Percentiles rank a stretch among this genome's conserved stretches.
Evolutionary conservation across 1,140 invertebrate genomes (phyloP).

Genomic region (Drosophila micromelanica): DNA sequence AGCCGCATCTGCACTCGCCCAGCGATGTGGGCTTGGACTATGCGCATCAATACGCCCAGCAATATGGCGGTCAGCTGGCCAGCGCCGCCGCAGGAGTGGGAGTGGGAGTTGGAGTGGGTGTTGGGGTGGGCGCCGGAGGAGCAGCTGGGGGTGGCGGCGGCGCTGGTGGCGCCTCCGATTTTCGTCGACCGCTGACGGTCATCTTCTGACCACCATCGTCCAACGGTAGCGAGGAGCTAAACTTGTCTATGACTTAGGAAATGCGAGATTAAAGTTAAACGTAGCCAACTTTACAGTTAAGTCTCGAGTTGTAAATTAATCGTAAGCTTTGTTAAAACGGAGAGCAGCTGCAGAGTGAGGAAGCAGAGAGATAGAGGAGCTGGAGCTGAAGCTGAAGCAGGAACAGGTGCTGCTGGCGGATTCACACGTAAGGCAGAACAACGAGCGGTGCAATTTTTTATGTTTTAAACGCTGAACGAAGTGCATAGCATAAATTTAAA

Average conservation of each 20-base stretch:
- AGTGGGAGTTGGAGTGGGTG: slow-evolving; percentile 55
- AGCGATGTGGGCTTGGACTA: slow-evolving; percentile 79
- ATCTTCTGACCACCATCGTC: slow-evolving; percentile 91
- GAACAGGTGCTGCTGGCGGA: slow-evolving; percentile 8
- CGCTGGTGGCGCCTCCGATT: slow-evolving; percentile 87
- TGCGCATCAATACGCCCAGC: slow-evolving; percentile 76
- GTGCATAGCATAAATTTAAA: slow-evolving; percentile 82
- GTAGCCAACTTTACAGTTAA: slow-evolving; percentile 77
- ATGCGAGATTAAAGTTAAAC: slow-evolving; percentile 77
- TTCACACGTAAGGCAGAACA: slow-evolving; percentile 50
- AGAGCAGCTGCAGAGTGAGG: neutral
- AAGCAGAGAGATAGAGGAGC: neutral
- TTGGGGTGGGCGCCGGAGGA: slow-evolving; percentile 72
- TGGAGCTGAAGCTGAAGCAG: neutral
- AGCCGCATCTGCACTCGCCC: slow-evolving; percentile 77
- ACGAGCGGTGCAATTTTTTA: slow-evolving; percentile 81
- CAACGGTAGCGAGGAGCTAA: slow-evolving; percentile 79
- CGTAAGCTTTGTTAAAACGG: slow-evolving; percentile 61
- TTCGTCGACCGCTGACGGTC: slow-evolving; percentile 91
- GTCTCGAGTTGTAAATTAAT: slow-evolving; percentile 69
- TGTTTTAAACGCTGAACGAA: slow-evolving; percentile 78
- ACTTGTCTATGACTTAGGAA: slow-evolving; percentile 81
- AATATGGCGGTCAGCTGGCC: slow-evolving; percentile 83
- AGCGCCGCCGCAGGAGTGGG: slow-evolving; percentile 47
- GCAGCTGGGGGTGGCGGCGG: slow-evolving; percentile 72